Conservation (phyloP, 2,113 vertebrate species). For the Petrocephalus microphthalmus region DNA sequence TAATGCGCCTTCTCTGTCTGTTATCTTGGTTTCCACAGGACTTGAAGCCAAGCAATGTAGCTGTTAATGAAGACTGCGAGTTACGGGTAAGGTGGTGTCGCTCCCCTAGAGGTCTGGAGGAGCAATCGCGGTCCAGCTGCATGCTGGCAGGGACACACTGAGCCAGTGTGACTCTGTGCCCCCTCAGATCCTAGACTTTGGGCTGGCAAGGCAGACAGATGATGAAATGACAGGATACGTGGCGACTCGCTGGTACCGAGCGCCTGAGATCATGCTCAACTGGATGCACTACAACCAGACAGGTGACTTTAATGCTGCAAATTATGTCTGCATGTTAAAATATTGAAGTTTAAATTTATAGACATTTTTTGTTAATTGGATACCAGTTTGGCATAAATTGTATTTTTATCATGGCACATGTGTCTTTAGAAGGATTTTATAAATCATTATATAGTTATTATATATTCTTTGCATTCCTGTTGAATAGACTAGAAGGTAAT, state of each 20-base stretch:
- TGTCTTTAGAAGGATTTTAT: not conserved
- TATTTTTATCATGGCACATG: too few relatives aligned
- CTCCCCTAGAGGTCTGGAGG: not conserved
- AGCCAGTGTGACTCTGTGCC: not conserved
- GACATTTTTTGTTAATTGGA: too few relatives aligned
- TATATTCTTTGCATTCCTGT: not conserved
- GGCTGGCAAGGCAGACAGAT: constrained; percentile 87
- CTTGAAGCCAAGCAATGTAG: constrained; percentile 92
- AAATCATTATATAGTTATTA: not conserved
- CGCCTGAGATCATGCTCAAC: constrained; percentile 96
- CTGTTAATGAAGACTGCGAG: constrained; percentile 95
- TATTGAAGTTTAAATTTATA: too few relatives aligned
- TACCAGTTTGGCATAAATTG: too few relatives aligned
- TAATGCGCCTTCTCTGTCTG: not conserved
- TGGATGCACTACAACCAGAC: constrained; percentile 99
- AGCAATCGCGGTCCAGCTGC: not conserved
- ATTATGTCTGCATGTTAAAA: too few relatives aligned
- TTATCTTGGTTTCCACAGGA: constrained; percentile 60
- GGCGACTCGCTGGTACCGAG: constrained; percentile 94
- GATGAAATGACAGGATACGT: constrained; percentile 98
- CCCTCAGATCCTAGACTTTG: constrained; percentile 88
- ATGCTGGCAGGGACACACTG: not conserved
- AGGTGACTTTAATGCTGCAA: constrained; percentile 69
- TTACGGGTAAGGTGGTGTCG: constrained; percentile 69
- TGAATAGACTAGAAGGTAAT: not conserved